phyloP scores from a whole-genome alignment of 2,113 vertebrate species.

The Calcarius ornatus region DNA sequence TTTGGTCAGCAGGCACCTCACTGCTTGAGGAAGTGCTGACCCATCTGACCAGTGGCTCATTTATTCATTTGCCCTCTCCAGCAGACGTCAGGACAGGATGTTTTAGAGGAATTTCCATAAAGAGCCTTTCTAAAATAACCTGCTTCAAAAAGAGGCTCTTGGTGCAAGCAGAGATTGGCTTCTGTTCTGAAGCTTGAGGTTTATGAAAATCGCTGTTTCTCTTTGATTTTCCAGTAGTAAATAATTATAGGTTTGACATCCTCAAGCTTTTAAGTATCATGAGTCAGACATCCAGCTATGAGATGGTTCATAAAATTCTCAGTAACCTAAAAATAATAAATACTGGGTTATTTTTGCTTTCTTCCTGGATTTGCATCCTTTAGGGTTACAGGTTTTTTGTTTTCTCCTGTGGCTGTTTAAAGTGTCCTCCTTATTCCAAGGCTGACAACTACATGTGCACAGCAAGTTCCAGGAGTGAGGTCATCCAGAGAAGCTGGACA shows the following conservation, averaged over 20 bases:
- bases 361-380: conserved; percentile 25
- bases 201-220: conserved; percentile 44
- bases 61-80: background rate
- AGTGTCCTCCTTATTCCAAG: background rate
- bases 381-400: background rate
- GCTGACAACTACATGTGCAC: background rate
- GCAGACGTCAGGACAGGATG: background rate
- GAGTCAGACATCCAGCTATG: conserved; percentile 28
- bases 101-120: background rate
- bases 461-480: background rate
- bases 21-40: background rate
- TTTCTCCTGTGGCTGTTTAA: background rate
- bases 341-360: background rate
- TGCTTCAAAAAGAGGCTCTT: conserved; percentile 14
- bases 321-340: conserved; percentile 33
- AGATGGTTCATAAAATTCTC: conserved; percentile 12
- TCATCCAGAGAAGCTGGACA: background rate
- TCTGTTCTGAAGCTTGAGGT: conserved; percentile 29
- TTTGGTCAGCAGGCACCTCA: background rate
- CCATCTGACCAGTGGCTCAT: background rate
- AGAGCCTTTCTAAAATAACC: conserved; percentile 23
- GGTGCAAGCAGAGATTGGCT: conserved; percentile 28
- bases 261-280: conserved; percentile 40
- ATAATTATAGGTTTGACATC: conserved; percentile 43
- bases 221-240: conserved; percentile 50